Percentiles rank a stretch among this genome's conserved stretches.
Evolutionary conservation across 1,140 invertebrate genomes (phyloP).

Genomic region (fruit fly (Drosophila melanogaster)): Release_6_plus_ISO1_MT NC_004354.4:3193001-3193500

Average conservation of each 20-base stretch:
- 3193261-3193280: constrained; percentile 35
- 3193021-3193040: too few relatives aligned
- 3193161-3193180: constrained; percentile 38
- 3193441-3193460: too few relatives aligned
- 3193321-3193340: constrained; percentile 5
- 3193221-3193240: constrained; percentile 9
- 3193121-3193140: constrained; percentile 75
- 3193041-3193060: not conserved
- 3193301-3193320: constrained; percentile 6
- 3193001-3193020: too few relatives aligned
- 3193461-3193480: too few relatives aligned
- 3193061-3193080: constrained; percentile 18
- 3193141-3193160: not conserved
- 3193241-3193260: constrained; percentile 30
- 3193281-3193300: constrained; percentile 13
- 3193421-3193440: too few relatives aligned
- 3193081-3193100: constrained; percentile 44
- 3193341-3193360: not conserved
- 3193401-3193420: not conserved
- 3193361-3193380: not conserved
- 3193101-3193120: constrained; percentile 79
- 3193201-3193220: constrained; percentile 17
- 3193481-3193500: not conserved
- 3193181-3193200: constrained; percentile 19
- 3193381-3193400: not conserved